Base-by-base conservation (phyloP, 2,797 vertebrate species). In the Pangasius mekongensis region DNA sequence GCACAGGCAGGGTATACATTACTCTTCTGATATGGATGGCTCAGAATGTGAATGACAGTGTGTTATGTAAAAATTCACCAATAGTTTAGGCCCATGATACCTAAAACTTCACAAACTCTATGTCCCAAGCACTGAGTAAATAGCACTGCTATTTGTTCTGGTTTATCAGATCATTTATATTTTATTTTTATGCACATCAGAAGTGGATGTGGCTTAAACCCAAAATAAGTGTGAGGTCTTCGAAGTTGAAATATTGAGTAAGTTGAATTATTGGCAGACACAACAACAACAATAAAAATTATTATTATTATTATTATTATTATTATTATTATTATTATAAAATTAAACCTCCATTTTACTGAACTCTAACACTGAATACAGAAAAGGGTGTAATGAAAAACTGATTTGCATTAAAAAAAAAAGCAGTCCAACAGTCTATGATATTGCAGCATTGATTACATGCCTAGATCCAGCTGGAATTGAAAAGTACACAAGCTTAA, bases 141-240 rank as follows among this genome's bases (percentile, higher is more conserved):
- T 80, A 81, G 6, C 13, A 36, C 54, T 22, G 7, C 77, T 36
- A 36, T 36, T 78, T 54, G 3, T 78, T 56, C 20, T 77, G 47
- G 47, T n/a, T 77, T 78, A 54, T 33, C 24, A 78, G 49, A 80
- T 80, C n/a, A 56, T 80, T 20, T 80, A 80, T 33, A 56, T 54
- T 22, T 80, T 33, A 80, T 54, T 80, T 33, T n/a, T 56, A 56
- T 4, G 5, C 1, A 24, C 14, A 80, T 33, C n/a, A 20, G 30
- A 22, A 7, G 11, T 11, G 18, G n/a, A 30, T 56, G 27, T 33
- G 30, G 18, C 7, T 52, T 77, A 52, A 76, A 76, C 74, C 3
- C 13, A 33, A 33, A 56, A 52, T 77, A 52, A 52, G 6, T 77
- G 43, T 52, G 6, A 52, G 4, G 27, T 76, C 43, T 49, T 30